Conservation (phyloP, 2,113 vertebrate species). For the Gymnocephalus cernua region DNA sequence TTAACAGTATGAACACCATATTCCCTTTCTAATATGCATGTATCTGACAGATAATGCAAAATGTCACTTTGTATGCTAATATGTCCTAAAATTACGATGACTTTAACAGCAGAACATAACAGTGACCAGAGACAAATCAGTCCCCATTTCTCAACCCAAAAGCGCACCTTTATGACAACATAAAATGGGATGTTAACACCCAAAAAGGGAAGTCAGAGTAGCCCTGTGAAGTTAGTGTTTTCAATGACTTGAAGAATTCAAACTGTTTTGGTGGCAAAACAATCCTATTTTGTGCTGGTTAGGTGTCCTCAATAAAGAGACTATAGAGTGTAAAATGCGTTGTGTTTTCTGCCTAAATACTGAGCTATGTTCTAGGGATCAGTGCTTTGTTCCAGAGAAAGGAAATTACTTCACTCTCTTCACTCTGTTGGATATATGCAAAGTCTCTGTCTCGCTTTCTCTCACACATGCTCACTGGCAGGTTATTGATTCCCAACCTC, state of each 20-base stretch:
- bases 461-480: slow-evolving; percentile 38
- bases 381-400: slow-evolving; percentile 66
- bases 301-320: slow-evolving; percentile 58
- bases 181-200: slow-evolving; percentile 12
- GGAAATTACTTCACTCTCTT: slow-evolving; percentile 71
- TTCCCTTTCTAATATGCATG: not conserved
- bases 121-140: not conserved
- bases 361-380: slow-evolving; percentile 61
- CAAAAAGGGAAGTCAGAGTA: not conserved
- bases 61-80: too few species aligned
- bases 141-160: not conserved
- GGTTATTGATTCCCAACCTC: slow-evolving; percentile 74
- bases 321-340: slow-evolving; percentile 67
- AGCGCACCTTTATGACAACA: not conserved
- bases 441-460: slow-evolving; percentile 49
- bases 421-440: slow-evolving; percentile 69
- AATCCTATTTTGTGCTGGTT: slow-evolving; percentile 29
- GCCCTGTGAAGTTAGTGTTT: slow-evolving; percentile 21
- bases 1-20: not conserved
- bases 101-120: not conserved
- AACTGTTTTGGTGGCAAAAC: slow-evolving; percentile 24
- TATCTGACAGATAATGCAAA: not conserved
- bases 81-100: not conserved
- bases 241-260: slow-evolving; percentile 37
- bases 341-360: slow-evolving; percentile 63